Evolutionary conservation across 2,113 vertebrate species (phyloP), one percentile per base, ranked within the genome.

Genomic region (Vireo altiloquus): DNA sequence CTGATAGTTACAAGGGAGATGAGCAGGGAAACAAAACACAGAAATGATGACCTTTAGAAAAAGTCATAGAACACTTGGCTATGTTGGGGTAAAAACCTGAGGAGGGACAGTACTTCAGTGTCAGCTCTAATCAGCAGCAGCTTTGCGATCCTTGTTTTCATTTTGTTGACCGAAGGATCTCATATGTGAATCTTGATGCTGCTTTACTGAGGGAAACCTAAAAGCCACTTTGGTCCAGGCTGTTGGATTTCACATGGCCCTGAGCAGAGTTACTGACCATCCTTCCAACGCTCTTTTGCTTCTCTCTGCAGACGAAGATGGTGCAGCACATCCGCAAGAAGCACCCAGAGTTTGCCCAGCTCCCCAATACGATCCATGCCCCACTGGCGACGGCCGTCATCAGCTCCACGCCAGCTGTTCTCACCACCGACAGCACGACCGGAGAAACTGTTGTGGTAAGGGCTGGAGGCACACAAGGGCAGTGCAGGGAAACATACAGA

Each of bases 311-410:
- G 99, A 99, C 99, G 0, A 99, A 99, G 96, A 99, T 99, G 99
- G 99, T 99, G 18, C 99, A 99, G 46, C 99, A 99, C 96, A 99
- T 99, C 94, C 98, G 99, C 80, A 99, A 99, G 96, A 99, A 99
- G 92, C 99, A 99, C 92, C 99, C 99, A 0, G 99, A 99, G 94
- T 98, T 98, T 33, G 98, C 99, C 27, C 99, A 99, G 96, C 97
- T 99, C 10, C 98, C 98, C 0, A 99, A 98, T 91, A 93, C 97
- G 4, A 98, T 99, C 42, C 99, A 98, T 3, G 66, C 99, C 0
- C 99, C 99, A 0, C 87, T 99, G 97, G 97, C 99, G 0, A 96
- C 99, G 0, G 97, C 99, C 0, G 98, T 99, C 33, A 99, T 99
- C 97, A 99, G 98, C 12, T 98, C 98, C 11, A 27, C 99, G 4